Conservation (phyloP, 2,888 invertebrate species). For the Cheilosia pagana region DNA sequence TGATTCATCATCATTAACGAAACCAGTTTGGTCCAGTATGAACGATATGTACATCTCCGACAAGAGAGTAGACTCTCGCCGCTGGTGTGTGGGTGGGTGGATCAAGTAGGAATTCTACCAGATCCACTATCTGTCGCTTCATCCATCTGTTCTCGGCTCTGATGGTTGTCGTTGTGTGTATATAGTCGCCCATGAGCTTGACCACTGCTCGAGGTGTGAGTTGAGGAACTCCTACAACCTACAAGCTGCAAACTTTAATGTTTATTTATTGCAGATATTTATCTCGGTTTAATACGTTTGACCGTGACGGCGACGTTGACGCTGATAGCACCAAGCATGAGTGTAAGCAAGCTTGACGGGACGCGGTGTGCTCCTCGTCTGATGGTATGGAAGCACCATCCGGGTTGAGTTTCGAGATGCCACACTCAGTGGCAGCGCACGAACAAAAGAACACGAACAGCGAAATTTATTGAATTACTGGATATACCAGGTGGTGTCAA, state of each 20-base stretch:
- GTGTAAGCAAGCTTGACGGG: constrained; percentile 44
- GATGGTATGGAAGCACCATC: too few species aligned
- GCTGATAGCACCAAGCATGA: constrained; percentile 13
- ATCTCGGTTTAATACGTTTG: constrained; percentile 70
- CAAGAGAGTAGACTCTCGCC: constrained; percentile 1
- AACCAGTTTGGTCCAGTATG: constrained; percentile 56
- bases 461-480: constrained; percentile 67
- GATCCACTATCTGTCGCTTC: constrained; percentile 57
- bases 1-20: constrained; percentile 74
- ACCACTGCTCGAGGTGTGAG: constrained; percentile 65
- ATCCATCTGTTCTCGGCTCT: constrained; percentile 34
- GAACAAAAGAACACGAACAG: constrained; percentile 56
- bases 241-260: constrained; percentile 72
- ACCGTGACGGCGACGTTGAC: constrained; percentile 59
- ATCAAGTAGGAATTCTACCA: constrained; percentile 58
- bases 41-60: constrained; percentile 38
- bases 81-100: constrained; percentile 69
- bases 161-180: constrained; percentile 1
- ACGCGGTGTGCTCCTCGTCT: constrained; percentile 36
- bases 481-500: constrained; percentile 64
- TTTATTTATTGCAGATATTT: constrained; percentile 74
- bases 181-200: constrained; percentile 65
- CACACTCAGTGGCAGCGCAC: constrained; percentile 37
- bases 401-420: constrained; percentile 55
- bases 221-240: constrained; percentile 67